Evolutionary conservation across 2,888 invertebrate genomes (phyloP), one percentile per base, ranked within the genome.

Genomic region (Deroplatys truncata): DNA sequence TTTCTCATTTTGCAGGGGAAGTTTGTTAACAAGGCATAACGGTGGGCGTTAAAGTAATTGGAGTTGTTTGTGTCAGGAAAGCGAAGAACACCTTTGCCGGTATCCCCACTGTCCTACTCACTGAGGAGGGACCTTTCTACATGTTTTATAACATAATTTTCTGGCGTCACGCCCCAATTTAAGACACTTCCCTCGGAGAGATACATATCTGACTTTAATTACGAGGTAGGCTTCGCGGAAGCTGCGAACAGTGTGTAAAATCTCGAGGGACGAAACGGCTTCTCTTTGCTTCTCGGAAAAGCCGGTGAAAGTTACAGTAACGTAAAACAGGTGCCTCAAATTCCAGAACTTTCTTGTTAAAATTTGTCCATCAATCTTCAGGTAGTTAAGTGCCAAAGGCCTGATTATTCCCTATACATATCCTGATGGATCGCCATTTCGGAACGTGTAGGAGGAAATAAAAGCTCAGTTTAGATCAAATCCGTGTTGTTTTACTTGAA

Each of bases 201-300:
- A 86, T 86, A 86, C 86, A 86, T 86, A 86, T 86, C 86, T 86
- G 72, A 82, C 86, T 86, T 82, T 82, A 86, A 86, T 86, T 82
- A 86, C 31, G 86, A 82, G 86, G 56, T 72, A 72, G 20, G 56
- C 82, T 82, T 86, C 86, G 82, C 86, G 82, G 82, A 86, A 86
- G 86, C 82, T 82, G n/a, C 7, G 20, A 86, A 56, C 15, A 31
- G 72, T 86, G 43, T 82, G 82, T 86, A 86, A 86, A 86, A 86
- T 82, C 72, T 31, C 20, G 28, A 86, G 86, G 25, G 84, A 31
- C 25, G 35, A 84, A 84, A 35, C 20, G 20, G 20, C 84, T 31
- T 9, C 84, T 25, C 0, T 25, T n/a, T n/a, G n/a, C n/a, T n/a
- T n/a, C n/a, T n/a, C n/a, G n/a, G n/a, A n/a, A n/a, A n/a, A n/a